Base-by-base conservation (phyloP, 1,140 invertebrate genomes). In the Drosophila melanica region DNA sequence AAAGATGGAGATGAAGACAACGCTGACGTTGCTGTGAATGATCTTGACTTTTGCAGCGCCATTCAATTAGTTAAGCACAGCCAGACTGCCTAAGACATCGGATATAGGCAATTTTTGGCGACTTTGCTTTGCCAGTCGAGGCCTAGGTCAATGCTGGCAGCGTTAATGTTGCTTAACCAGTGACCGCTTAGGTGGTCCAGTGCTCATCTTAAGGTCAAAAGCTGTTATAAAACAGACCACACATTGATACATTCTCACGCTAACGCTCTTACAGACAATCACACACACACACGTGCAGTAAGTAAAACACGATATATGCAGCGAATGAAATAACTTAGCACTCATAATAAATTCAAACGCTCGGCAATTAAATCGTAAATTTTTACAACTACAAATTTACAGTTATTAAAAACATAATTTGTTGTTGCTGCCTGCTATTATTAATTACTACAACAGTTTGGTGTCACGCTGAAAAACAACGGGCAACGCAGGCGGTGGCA, bases 331-430 rank as follows among this genome's bases (percentile, higher is more conserved):
- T 77, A 77, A 71, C 74, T 77, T 80, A 65, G 55, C 81, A 89
- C 86, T 81, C 51, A 66, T 79, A 90, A 90, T 80, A 90, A 86
- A 90, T 87, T 86, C 81, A 90, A 90, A 71, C 58, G 81, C 79
- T 72, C 71, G 50, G 79, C 82, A 89, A 87, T 87, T 87, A 87
- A 87, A 89, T 87, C 84, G 84, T 87, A 89, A 80, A 84, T 75
- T 84, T 89, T 89, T 84, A 89, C 84, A 89, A 89, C 84, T 89
- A 84, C 84, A 89, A 89, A 89, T 89, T 89, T 89, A 89, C 82
- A 87, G 82, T 89, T 89, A 87, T 87, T 87, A 89, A 87, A 87
- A 84, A 76, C 84, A 87, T 87, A 86, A 86, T 89, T 86, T 86
- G 82, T 79, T 86, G 81, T 81, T 81, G 79, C 73, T 75, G 82